phyloP scores from a whole-genome alignment of 2,797 vertebrate species.

The Glossophaga mutica region DNA sequence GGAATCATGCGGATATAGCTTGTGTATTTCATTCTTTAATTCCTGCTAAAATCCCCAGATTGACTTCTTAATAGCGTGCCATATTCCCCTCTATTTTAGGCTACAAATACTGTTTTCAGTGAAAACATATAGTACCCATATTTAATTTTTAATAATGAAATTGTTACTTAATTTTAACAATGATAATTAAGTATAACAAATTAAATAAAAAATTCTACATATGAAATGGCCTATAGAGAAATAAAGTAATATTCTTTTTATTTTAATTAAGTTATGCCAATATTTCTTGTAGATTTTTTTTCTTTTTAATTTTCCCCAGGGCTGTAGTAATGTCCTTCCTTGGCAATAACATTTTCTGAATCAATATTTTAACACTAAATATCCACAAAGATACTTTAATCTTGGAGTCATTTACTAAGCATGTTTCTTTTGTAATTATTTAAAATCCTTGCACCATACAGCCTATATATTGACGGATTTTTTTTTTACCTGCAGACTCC shows the following conservation, averaged over 20 bases:
- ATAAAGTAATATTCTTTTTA: background rate
- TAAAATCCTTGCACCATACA: background rate
- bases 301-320: background rate
- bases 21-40: background rate
- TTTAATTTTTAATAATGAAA: background rate
- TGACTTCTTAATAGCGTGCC: background rate
- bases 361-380: background rate
- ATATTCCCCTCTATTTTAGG: background rate
- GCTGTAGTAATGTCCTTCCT: background rate
- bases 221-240: background rate
- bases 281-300: background rate
- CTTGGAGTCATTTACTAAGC: background rate
- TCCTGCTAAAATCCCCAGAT: background rate
- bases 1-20: rapidly evolving
- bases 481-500: background rate
- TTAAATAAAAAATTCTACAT: background rate
- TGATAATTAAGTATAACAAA: background rate
- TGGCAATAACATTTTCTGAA: background rate
- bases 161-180: background rate
- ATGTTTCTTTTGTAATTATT: background rate
- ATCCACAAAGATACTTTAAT: background rate
- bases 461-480: background rate
- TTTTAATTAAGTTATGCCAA: background rate
- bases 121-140: background rate
- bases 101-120: background rate